Conservation (phyloP, 2,888 invertebrate species). For the Eubasilissa splendida region DNA sequence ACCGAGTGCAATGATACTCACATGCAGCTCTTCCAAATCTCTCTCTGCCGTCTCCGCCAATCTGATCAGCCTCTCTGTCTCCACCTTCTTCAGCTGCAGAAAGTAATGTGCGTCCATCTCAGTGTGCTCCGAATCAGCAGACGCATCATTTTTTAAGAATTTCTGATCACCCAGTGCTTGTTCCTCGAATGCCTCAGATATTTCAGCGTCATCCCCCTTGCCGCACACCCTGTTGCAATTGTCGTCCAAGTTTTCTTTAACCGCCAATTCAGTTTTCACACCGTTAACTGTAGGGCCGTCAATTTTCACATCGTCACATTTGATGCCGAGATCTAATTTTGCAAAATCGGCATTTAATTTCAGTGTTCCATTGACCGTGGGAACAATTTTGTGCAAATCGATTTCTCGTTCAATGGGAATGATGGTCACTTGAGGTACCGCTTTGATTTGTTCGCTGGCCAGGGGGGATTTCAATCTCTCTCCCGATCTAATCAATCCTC, state of each 20-base stretch:
- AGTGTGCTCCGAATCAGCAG: conserved; percentile 59
- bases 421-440: conserved; percentile 43
- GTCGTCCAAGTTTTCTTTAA: conserved; percentile 43
- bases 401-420: conserved; percentile 45
- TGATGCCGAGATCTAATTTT: background rate
- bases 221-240: conserved; percentile 46
- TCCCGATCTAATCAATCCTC: conserved; percentile 22
- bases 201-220: background rate
- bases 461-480: conserved; percentile 13
- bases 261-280: conserved; percentile 32
- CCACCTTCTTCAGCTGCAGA: conserved; percentile 80
- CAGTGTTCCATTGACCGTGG: conserved; percentile 28
- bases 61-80: conserved; percentile 79
- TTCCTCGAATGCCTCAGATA: background rate
- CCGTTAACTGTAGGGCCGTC: conserved; percentile 63
- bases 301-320: conserved; percentile 65
- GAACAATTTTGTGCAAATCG: conserved; percentile 21
- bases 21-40: conserved; percentile 75
- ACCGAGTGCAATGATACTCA: conserved; percentile 55
- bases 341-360: conserved; percentile 38
- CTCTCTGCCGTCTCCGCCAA: conserved; percentile 80
- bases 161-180: background rate
- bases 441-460: conserved; percentile 23
- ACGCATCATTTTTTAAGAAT: background rate
- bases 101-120: conserved; percentile 86